Conservation (phyloP, 2,113 vertebrate genomes). For the Cheirogaleus medius region DNA sequence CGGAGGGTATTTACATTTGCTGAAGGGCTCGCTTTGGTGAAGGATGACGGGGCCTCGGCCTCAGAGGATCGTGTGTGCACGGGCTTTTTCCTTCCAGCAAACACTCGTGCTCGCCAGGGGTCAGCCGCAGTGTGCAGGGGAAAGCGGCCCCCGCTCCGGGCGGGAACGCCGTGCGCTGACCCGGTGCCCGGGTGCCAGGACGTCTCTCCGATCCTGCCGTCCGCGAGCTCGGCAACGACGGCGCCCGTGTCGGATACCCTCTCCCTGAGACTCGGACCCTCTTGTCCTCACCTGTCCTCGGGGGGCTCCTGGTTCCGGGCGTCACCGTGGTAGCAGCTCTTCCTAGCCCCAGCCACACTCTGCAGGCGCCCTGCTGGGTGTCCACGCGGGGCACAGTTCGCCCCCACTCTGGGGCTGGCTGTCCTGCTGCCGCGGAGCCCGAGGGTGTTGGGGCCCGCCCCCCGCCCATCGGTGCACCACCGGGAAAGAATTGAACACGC, state of each 20-base stretch:
- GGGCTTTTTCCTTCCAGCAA: background rate
- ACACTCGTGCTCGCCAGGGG: conserved; percentile 43
- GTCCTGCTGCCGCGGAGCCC: fast-evolving
- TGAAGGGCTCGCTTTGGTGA: conserved; percentile 74
- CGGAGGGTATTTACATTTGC: conserved; percentile 81
- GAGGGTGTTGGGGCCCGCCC: fast-evolving
- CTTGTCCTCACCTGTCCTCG: fast-evolving
- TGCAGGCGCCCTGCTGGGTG: fast-evolving
- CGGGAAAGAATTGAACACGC: fast-evolving
- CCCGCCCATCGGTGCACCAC: fast-evolving
- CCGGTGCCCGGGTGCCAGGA: fast-evolving
- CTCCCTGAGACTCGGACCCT: too few relatives aligned
- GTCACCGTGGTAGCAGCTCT: fast-evolving
- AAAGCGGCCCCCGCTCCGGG: fast-evolving
- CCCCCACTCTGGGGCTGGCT: background rate
- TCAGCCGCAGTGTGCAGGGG: conserved; percentile 33
- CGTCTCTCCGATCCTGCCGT: background rate
- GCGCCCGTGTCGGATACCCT: too few relatives aligned
- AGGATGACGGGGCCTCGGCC: conserved; percentile 56
- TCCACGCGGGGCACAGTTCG: fast-evolving
- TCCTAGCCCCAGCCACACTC: fast-evolving
- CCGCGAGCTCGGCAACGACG: background rate
- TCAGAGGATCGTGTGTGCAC: background rate
- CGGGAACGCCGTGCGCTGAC: background rate
- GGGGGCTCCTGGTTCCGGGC: background rate